A percentile compares a stretch with the other conserved stretches of the same genome.
Conservation (phyloP, 2,113 vertebrate species). For the Panthera tigris region DNA sequence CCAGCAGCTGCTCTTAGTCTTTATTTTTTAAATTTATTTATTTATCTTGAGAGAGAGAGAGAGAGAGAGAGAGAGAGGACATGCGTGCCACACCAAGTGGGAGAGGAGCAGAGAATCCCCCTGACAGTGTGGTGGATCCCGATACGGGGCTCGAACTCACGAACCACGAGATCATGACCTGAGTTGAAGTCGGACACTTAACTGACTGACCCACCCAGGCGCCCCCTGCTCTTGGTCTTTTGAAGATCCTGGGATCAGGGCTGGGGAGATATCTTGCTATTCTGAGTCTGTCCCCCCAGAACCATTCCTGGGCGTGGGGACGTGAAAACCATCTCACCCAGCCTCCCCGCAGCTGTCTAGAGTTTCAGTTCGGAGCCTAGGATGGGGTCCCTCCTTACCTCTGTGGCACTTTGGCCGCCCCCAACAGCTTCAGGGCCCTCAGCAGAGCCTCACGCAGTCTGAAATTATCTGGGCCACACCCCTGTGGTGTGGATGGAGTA, state of each 20-base stretch:
- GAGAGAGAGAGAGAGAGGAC: too few species aligned
- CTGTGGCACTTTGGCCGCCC: not conserved
- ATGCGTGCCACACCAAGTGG: too few species aligned
- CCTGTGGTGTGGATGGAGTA: not conserved
- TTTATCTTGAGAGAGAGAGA: too few species aligned
- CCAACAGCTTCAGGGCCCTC: not conserved
- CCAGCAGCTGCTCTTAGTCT: not conserved
- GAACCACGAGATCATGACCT: too few species aligned
- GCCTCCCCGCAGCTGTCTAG: not conserved
- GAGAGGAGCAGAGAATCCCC: too few species aligned
- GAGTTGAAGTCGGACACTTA: too few species aligned
- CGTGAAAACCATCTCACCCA: not conserved
- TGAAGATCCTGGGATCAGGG: not conserved
- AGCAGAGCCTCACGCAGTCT: not conserved
- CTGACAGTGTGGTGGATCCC: too few species aligned
- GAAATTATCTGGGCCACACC: not conserved
- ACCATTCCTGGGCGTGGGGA: not conserved
- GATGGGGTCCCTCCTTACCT: not conserved
- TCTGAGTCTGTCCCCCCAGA: not conserved
- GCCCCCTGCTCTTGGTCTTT: not conserved
- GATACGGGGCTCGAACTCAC: too few species aligned
- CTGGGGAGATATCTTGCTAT: not conserved
- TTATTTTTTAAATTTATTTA: too few species aligned
- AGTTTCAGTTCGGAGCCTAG: not conserved
- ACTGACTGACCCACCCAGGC: too few species aligned